phyloP scores from a whole-genome alignment of 2,797 vertebrate genomes.

The Meriones psammophilus region DNA sequence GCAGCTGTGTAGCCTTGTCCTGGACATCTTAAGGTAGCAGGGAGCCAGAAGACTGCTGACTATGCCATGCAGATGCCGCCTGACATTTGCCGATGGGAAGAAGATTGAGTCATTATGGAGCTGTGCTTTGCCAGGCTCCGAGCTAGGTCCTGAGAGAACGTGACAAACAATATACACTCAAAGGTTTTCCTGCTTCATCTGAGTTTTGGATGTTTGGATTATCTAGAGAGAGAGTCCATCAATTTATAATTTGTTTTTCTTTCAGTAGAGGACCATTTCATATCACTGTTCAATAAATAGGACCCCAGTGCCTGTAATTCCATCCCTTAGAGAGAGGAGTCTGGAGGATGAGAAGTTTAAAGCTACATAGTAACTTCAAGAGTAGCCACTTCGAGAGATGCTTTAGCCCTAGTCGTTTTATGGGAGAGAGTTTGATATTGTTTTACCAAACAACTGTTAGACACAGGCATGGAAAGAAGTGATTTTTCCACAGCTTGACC shows the following conservation, averaged over 20 bases:
- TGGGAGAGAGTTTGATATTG: neutral
- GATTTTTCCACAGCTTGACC: neutral
- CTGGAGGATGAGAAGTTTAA: neutral
- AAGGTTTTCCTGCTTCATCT: neutral
- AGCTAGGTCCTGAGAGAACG: constrained; percentile 13
- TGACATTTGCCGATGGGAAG: constrained; percentile 56
- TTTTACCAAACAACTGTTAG: neutral
- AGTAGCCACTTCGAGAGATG: neutral
- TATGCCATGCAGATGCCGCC: neutral
- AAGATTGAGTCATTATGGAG: neutral
- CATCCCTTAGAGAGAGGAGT: neutral
- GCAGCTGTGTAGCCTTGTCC: constrained; percentile 5
- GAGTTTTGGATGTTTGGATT: constrained; percentile 16
- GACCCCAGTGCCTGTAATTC: neutral
- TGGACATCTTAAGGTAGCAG: constrained; percentile 51
- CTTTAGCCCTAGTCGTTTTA: neutral
- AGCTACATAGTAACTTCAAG: neutral
- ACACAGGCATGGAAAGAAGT: constrained; percentile 4
- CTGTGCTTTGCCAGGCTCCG: neutral
- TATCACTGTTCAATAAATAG: constrained; percentile 31
- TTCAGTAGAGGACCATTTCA: neutral
- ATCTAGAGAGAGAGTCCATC: neutral
- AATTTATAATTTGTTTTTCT: constrained; percentile 18
- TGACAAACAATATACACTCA: neutral
- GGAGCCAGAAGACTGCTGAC: constrained; percentile 42